Base-by-base conservation (phyloP, 2,888 invertebrate species). In the Electrophaes corylata region DNA sequence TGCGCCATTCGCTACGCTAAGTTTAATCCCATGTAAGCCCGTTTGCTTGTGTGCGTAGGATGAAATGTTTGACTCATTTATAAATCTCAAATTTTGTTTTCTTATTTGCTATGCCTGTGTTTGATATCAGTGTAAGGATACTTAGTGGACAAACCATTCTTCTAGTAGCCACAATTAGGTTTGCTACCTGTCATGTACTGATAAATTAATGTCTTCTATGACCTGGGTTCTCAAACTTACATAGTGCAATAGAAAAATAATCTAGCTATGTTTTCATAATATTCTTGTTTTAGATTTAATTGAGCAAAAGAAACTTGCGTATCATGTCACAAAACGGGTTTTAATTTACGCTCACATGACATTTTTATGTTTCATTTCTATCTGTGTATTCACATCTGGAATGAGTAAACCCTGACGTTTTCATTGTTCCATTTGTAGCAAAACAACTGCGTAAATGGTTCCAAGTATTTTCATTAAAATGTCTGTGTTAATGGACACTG, bases 321-420 rank as follows among this genome's bases (percentile, higher is more conserved):
- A n/a, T 44, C 11, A 44, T 29, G 26, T 8, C n/a, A 29, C 4
- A 44, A 16, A 29, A 26, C 14, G 29, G 45, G 45, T 43, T 57
- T 52, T 62, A 64, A 62, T 62, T 57, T 49, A 60, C 62, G 59
- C 26, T 53, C 48, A 39, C 53, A 49, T 47, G 62, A 52, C 54
- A 59, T 52, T 61, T 62, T 59, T 55, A 62, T 59, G 57, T 60
- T 54, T 41, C 49, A 55, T 55, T 58, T 50, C 43, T 57, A 60
- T 53, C 49, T 51, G 19, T 37, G 44, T 52, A 50, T 45, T 57
- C 51, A 51, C 11, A 37, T 20, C 20, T 45, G 46, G 48, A 60
- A 55, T 57, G 55, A 58, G 43, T 46, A 54, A 43, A 20, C 40
- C 26, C 45, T 46, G 52, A 53, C 56, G 49, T 53, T 57, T 60